Base-by-base conservation (phyloP, 2,888 invertebrate species). In the Tiliacea citrago region DNA sequence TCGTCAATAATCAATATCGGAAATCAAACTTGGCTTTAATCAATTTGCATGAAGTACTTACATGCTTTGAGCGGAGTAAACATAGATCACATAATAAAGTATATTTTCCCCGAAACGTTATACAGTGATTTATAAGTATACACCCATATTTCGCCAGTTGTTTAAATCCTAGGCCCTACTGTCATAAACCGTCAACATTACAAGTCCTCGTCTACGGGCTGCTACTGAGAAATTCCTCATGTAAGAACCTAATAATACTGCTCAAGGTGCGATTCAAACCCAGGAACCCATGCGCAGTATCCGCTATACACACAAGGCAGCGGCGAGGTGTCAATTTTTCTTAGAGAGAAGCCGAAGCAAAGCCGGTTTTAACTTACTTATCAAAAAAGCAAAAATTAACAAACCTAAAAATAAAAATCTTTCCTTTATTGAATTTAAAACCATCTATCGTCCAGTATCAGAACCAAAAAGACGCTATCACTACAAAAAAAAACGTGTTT, bases 1-100 rank as follows among this genome's bases (percentile, higher is more conserved):
- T 61, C 21, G n/a, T 73, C 60, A 47, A 73, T 53, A 79, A 72
- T 12, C 16, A 35, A 47, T 61, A 53, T 79, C 21, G 73, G 73
- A 42, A 60, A 42, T 53, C 73, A 24, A 53, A 53, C 18, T 61
- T 53, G 39, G 4, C 47, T 39, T 39, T 51, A 39, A 29, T 57
- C 42, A 68, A 77, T 68, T 77, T 39, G 24, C 10, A 3, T 49
- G 42, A 47, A 29, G 29, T 29, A 29, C 29, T 29, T 29, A 29
- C n/a, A 57, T 29, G 42, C 29, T 35, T 42, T 42, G 29, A 35
- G 29, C 6, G 3, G 18, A n/a, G 29, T 57, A 49, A 68, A 74
- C n/a, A 42, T 18, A 16, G 29, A 29, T 76, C 24, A 24, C 21
- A 5, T 9, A 16, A 16, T 29, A 12, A 65, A 35, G 49, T 21